These are phyloP conservation scores for Hetaerina titia DNA, from an alignment of 2,888 invertebrate species.

Conservation along the genomic window DNA sequence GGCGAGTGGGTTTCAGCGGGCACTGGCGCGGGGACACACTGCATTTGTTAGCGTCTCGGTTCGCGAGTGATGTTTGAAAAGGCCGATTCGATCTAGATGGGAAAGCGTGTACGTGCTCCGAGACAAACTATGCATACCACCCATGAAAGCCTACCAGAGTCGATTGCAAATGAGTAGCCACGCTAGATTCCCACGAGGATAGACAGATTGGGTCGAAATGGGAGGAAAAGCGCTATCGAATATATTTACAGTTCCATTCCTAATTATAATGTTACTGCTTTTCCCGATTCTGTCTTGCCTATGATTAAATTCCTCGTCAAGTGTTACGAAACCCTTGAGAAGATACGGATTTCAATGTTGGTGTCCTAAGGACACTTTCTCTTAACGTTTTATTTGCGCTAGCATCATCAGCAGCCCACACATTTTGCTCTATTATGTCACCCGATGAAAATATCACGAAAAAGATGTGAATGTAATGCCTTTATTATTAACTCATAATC, in stretches of 20 bases:
- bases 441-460: no score
- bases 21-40: not conserved
- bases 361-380: no score
- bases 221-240: not conserved
- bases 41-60: slow-evolving; percentile 17
- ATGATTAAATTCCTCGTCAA: not conserved
- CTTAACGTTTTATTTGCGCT: no score
- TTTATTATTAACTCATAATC: no score
- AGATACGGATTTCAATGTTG: no score
- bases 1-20: not conserved
- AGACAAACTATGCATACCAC: not conserved
- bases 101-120: not conserved
- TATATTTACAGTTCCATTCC: not conserved
- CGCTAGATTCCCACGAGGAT: not conserved
- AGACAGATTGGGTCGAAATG: not conserved
- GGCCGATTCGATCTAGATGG: slow-evolving; percentile 10
- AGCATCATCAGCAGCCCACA: no score
- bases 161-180: not conserved
- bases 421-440: no score
- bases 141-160: not conserved
- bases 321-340: no score
- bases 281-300: not conserved
- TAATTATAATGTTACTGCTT: not conserved
- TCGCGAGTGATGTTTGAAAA: slow-evolving; percentile 1
- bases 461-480: no score